Conservation (phyloP, 2,888 invertebrate species). For the Epsilonema sp. region DNA sequence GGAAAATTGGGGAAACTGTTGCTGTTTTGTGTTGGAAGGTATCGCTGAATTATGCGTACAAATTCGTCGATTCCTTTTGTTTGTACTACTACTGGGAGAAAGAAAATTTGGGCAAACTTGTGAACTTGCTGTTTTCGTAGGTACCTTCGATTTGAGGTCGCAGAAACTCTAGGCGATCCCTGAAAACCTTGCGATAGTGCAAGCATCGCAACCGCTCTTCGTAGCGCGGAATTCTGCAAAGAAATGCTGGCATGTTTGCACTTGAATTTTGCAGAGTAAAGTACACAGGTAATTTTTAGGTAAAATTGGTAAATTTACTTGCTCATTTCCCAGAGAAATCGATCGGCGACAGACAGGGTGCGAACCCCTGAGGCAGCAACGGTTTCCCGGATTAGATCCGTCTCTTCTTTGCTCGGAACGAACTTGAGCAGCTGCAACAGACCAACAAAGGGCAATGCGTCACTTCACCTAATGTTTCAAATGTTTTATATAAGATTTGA, state of each 20-base stretch:
- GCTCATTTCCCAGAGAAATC: constrained; percentile 86
- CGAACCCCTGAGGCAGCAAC: constrained; percentile 59
- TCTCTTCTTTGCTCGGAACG: constrained; percentile 82
- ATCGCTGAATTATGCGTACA: too few species aligned
- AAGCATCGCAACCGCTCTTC: constrained; percentile 38
- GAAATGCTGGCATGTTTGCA: too few species aligned
- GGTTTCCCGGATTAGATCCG: constrained; percentile 60
- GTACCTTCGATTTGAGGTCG: constrained; percentile 52
- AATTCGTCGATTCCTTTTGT: too few species aligned
- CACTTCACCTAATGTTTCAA: too few species aligned
- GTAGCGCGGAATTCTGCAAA: constrained; percentile 36
- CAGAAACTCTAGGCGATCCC: constrained; percentile 61
- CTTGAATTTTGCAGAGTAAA: neutral
- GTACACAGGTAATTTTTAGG: neutral
- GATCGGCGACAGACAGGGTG: constrained; percentile 74
- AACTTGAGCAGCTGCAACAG: constrained; percentile 58
- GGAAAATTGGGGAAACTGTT: too few species aligned
- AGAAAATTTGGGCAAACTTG: too few species aligned
- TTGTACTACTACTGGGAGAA: too few species aligned
- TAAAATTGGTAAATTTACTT: constrained; percentile 41
- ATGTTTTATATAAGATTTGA: too few species aligned
- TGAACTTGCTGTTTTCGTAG: too few species aligned
- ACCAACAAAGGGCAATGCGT: too few species aligned
- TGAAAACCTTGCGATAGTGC: constrained; percentile 80
- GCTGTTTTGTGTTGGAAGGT: too few species aligned